Evolutionary conservation across 2,113 vertebrate species (phyloP), one percentile per base, ranked within the genome.

Genomic region (Chlorodrepanis virens): DNA sequence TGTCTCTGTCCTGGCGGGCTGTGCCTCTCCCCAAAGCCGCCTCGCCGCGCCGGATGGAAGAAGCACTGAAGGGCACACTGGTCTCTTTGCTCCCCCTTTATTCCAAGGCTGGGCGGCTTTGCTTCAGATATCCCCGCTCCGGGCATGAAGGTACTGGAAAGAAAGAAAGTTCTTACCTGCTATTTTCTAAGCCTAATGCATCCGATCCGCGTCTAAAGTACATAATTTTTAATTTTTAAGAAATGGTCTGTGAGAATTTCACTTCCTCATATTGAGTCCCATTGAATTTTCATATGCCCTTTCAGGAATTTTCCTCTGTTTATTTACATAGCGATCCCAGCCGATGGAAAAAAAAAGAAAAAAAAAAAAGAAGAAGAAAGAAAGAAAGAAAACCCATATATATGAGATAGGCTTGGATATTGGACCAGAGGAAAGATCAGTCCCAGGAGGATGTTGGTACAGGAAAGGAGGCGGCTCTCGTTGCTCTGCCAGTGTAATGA

Each of bases 131-230:
- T 96, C 91, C 90, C 72, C n/a, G 83, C 77, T 93, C 94, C 92
- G 92, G 93, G 94, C 91, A 94, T 89, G 89, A 83, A 91, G 96
- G 63, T 96, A 94, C 96, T 80, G 97, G 91, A 93, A 94, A 96
- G 89, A 93, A 94, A 96, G 93, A 98, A 98, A 98, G 98, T 98
- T 98, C 98, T 98, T 97, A 97, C 97, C 97, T 97, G 97, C 90
- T 95, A 88, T 93, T 95, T 95, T 83, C 89, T 84, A 94, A 97
- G 82, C 93, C 92, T 96, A 96, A 96, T 91, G 94, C 67, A 96
- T 97, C 92, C 87, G 27, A 92, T 94, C 81, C 63, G 24, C 57
- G 12, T 60, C 86, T 83, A 86, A 86, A 91, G 29, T 53, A 82
- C 9, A 9, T 49, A 57, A 95, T 93, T 85, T 56, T 50, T 33